Conservation (phyloP, 2,113 vertebrate genomes). For the Trichomycterus rosablanca region DNA sequence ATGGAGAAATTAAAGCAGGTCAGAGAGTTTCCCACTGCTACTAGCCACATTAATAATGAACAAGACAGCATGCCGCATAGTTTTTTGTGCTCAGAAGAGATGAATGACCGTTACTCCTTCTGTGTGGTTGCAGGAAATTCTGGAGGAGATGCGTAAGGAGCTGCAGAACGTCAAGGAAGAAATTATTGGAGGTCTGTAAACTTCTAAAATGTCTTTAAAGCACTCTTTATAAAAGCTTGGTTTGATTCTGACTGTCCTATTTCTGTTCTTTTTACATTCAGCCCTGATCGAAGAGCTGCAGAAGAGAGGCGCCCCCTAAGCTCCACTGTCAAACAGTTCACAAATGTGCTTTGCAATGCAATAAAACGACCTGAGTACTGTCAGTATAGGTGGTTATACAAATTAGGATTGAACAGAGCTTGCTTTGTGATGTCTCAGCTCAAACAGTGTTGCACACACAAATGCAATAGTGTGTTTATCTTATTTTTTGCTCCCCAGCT, state of each 20-base stretch:
- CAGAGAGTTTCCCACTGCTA: constrained; percentile 18
- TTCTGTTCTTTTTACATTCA: constrained; percentile 47
- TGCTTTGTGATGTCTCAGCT: neutral
- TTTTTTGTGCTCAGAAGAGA: neutral
- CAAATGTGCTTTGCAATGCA: constrained; percentile 17
- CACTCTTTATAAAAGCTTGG: too few relatives aligned
- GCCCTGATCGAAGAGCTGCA: constrained; percentile 71
- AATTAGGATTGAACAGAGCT: neutral
- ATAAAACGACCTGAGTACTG: constrained; percentile 1
- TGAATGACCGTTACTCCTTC: neutral
- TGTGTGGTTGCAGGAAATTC: constrained; percentile 69
- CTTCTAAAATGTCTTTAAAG: too few relatives aligned
- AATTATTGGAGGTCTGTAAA: constrained; percentile 74
- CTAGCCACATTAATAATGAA: neutral
- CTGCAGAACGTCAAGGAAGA: constrained; percentile 82
- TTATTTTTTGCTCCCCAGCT: too few relatives aligned
- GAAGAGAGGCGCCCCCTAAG: constrained; percentile 49
- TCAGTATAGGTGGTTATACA: neutral
- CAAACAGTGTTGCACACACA: constrained; percentile 16
- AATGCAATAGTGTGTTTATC: too few relatives aligned
- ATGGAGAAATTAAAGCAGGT: constrained; percentile 80
- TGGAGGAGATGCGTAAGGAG: constrained; percentile 79
- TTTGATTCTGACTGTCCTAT: too few relatives aligned
- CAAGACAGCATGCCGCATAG: neutral
- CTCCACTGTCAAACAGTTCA: constrained; percentile 20